Conservation (phyloP, 2,113 vertebrate species). For the Phylloscopus trochilus region DNA sequence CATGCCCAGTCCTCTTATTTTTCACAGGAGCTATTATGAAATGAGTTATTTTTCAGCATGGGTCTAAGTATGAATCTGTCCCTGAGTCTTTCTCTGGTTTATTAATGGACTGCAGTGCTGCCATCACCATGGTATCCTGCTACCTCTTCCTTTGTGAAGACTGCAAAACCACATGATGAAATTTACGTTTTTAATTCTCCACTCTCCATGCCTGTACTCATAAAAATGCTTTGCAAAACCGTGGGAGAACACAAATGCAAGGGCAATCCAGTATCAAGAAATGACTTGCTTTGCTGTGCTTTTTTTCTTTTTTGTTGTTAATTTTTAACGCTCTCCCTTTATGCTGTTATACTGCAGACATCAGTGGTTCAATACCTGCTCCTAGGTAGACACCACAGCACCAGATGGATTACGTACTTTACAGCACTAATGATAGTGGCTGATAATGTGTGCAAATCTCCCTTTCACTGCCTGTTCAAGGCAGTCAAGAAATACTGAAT, state of each 20-base stretch:
- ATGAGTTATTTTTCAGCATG: background rate
- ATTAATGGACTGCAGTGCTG: conserved; percentile 45
- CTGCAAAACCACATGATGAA: background rate
- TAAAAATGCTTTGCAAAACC: background rate
- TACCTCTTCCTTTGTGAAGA: conserved; percentile 19
- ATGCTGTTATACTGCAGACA: background rate
- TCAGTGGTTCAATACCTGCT: conserved; percentile 50
- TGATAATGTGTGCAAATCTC: conserved; percentile 61
- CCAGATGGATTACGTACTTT: conserved; percentile 49
- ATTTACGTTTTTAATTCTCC: conserved; percentile 58
- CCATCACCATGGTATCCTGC: conserved; percentile 48
- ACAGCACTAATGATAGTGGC: conserved; percentile 44
- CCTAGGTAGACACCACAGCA: conserved; percentile 45
- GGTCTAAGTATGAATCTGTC: background rate
- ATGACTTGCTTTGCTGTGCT: background rate
- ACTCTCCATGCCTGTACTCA: background rate
- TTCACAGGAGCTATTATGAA: background rate
- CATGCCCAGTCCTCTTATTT: background rate
- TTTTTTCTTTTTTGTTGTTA: background rate
- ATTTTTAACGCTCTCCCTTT: background rate
- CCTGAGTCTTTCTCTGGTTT: background rate
- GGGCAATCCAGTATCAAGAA: background rate
- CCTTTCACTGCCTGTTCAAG: conserved; percentile 43
- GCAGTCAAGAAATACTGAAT: conserved; percentile 57
- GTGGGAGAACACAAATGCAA: background rate